Evolutionary conservation across 2,113 vertebrate genomes (phyloP).

Genomic region (Brienomyrus brachyistius): DNA sequence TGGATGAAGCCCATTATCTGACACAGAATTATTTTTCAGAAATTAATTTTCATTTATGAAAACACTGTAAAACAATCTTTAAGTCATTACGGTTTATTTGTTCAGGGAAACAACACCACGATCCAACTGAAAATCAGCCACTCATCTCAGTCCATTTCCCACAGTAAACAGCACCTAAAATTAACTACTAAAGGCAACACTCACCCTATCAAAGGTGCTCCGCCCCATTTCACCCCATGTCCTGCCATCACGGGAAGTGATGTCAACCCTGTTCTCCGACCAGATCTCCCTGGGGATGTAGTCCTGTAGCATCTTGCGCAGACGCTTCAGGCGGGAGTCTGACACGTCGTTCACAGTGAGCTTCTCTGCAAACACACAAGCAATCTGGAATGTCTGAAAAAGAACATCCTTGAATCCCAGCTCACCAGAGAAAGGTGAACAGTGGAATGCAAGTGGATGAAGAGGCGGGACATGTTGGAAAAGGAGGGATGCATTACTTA

Average conservation of each 20-base stretch:
- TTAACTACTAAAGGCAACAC: slow-evolving; percentile 21
- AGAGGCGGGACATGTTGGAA: background rate
- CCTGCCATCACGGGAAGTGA: slow-evolving; percentile 75
- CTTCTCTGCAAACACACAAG: slow-evolving; percentile 52
- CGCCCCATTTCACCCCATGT: slow-evolving; percentile 68
- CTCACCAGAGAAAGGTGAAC: background rate
- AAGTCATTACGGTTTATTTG: background rate
- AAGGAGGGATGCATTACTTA: slow-evolving; percentile 60
- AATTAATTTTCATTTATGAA: background rate
- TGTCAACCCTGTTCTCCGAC: slow-evolving; percentile 50
- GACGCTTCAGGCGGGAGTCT: slow-evolving; percentile 64
- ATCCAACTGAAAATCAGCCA: background rate
- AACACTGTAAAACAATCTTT: background rate
- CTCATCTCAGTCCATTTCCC: background rate
- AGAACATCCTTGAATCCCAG: background rate
- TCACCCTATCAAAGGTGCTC: slow-evolving; percentile 76
- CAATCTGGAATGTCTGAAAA: background rate
- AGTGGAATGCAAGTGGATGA: background rate
- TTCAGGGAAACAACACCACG: background rate
- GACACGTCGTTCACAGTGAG: slow-evolving; percentile 79
- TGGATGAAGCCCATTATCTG: background rate
- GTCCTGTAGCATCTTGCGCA: slow-evolving; percentile 65
- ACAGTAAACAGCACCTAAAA: background rate
- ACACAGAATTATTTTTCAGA: background rate
- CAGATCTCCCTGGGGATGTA: slow-evolving; percentile 68